Base-by-base conservation (phyloP, 2,113 vertebrate species). In the Cyphomyrus discorhynchus region DNA sequence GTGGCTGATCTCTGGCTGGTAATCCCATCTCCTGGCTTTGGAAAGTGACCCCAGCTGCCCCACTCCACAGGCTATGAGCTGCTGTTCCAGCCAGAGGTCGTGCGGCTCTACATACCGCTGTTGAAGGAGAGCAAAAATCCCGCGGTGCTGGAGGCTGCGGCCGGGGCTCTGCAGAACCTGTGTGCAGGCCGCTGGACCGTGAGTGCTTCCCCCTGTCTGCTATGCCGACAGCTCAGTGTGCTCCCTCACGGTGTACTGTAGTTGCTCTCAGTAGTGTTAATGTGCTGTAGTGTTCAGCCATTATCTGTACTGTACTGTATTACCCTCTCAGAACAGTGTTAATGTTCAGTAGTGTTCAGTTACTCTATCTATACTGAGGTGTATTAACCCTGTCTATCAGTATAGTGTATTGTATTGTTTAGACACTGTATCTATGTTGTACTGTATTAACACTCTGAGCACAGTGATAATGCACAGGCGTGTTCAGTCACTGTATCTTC, bases 141-240 rank as follows among this genome's bases (percentile, higher is more conserved):
- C 0, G 96, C 96, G 0, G 98, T 99, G 91, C 93, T 99, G 39
- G 98, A 99, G 93, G 98, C 98, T 21, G 97, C 98, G 0, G 98
- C 98, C 0, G 98, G 98, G 94, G 98, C 98, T 3, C 95, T 99
- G 85, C 98, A 99, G 95, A 99, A 99, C 92, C 94, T 99, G 89
- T 99, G 98, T 3, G 98, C 98, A 0, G 98, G 98, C 84, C 96
- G 96, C 58, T 99, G 98, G 98, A 98, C 94, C 31, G 96, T 96
- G 93, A 95, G 95, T 90, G 94, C 62, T n/a, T 0, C 46, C 7
- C 87, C 47, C 1, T 85, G 92, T 80, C 8, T 5, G 2, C 62
- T 21, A 19, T n/a, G 4, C 27, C 52, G 4, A 53, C 17, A 17
- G 17, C 19, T 56, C 53, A 56, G 53, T 86, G 87, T 21, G 19